Base-by-base conservation (phyloP, 2,888 invertebrate genomes). In the Pomacea canaliculata region DNA sequence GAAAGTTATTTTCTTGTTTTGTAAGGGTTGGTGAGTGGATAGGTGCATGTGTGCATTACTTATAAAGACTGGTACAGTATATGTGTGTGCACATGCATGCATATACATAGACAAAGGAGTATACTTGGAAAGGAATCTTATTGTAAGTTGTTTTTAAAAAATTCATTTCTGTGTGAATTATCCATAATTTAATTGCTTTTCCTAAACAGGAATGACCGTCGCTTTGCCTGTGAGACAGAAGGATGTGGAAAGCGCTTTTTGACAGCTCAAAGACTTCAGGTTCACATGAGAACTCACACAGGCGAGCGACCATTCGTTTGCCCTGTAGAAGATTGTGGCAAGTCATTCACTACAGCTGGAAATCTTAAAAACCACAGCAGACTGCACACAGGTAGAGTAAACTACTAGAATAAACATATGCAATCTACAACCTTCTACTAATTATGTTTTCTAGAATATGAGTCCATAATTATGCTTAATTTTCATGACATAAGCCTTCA, bases 11-110 rank as follows among this genome's bases (percentile, higher is more conserved):
- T 56, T 13, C 16, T 56, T 56, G 51, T 13, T 16, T 13, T 13
- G 51, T 16, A 80, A 96, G 96, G 0, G 92, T 96, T 80, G 18
- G 18, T 18, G 46, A 23, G 16, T 56, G 51, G 4, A 8, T 13
- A 56, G 8, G 16, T 51, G 51, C 8, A 56, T 16, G 37, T 56
- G 51, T 56, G 10, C 51, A 56, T 56, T 56, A 8, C 23, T 56
- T 13, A 16, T 16, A 56, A 10, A 13, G 16, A 56, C 10, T 51
- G 51, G 13, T 51, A 13, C 13, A 51, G 9, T 51, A 51, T 23
- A 23, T 23, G 23, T 23, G 13, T 51, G 51, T 51, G 51, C 51
- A 56, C 51, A 2, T 56, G 16, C 12, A 56, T 16, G 3, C 8
- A 10, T 51, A 51, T 2, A 56, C 10, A 56, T 13, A 56, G 4